Base-by-base conservation (phyloP, 2,797 vertebrate genomes). In the Leptodactylus fallax region DNA sequence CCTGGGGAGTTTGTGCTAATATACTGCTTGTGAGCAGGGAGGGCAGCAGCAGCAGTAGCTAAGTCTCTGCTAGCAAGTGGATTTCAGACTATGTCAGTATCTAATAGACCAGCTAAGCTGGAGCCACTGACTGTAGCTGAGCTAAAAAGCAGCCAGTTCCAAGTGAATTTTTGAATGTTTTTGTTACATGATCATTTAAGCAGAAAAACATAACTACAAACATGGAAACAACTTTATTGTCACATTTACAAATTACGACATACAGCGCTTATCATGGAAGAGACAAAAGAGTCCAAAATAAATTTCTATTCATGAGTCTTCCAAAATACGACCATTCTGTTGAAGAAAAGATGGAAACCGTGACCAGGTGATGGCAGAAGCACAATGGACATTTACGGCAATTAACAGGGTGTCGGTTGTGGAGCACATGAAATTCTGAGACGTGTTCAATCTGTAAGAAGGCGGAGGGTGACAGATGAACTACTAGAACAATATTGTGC, bases 151-250 rank as follows among this genome's bases (percentile, higher is more conserved):
- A 36, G 36, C 36, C 36, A 65, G n/a, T 65, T 65, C n/a, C n/a
- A 7, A 23, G 21, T 11, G 17, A 58, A 7, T 1, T 13, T 65
- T 23, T 19, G 6, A 14, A 51, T 77, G 25, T 55, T 53, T 16
- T 25, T 9, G 47, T 16, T 36, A 36, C 7, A 27, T 56, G n/a
- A 3, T 17, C 53, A 14, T 79, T 27, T 17, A 79, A 79, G 17
- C 3, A 79, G 77, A 79, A 25, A n/a, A 23, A 17, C 81, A 55
- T 56, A 23, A 58, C 76, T 69, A 79, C 60, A 86, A 79, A 56
- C 51, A 47, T 67, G 61, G 76, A 86, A 56, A 71, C 49, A 45
- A 55, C 16, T 79, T 67, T 71, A 86, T 86, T 86, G 47, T 79
- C 19, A 79, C 76, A 79, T 53, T 56, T 69, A 78, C 81, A 83